Conservation (phyloP, 1,140 invertebrate species). For the Lordiphosa stackelbergi region DNA sequence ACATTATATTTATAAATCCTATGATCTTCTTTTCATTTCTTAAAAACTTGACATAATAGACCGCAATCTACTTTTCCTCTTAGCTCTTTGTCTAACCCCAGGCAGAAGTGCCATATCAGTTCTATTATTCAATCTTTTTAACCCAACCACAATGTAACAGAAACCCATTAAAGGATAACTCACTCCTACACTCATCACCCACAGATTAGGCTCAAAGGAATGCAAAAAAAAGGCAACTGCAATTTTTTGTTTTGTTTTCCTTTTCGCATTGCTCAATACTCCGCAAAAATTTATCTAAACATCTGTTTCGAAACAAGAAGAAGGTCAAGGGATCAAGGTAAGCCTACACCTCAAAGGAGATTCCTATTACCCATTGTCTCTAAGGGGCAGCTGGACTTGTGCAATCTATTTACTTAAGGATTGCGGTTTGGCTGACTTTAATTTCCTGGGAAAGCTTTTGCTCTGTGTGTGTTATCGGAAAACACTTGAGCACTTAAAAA, state of each 20-base stretch:
- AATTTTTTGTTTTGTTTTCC: conserved; percentile 13
- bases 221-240: conserved; percentile 28
- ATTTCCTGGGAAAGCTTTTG: conserved; percentile 71
- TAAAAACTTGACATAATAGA: conserved; percentile 30
- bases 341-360: conserved; percentile 38
- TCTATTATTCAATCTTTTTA: not conserved
- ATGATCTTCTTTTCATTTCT: conserved; percentile 3
- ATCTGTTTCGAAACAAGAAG: conserved; percentile 35
- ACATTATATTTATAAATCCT: conserved; percentile 2
- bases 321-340: conserved; percentile 60
- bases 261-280: conserved; percentile 41
- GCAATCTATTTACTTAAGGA: conserved; percentile 30
- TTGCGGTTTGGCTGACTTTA: conserved; percentile 49
- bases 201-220: conserved; percentile 25
- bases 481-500: conserved; percentile 73
- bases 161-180: conserved; percentile 38
- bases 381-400: conserved; percentile 28
- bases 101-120: conserved; percentile 3
- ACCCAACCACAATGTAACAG: conserved; percentile 1
- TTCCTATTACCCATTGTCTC: conserved; percentile 38
- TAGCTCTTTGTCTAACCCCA: not conserved
- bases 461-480: conserved; percentile 12
- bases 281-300: conserved; percentile 37
- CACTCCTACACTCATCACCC: conserved; percentile 27
- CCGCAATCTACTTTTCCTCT: conserved; percentile 34